Percentiles rank a stretch among this genome's conserved stretches.
Conservation (phyloP, 2,113 vertebrate genomes). For the Sphaerodactylus townsendi region DNA sequence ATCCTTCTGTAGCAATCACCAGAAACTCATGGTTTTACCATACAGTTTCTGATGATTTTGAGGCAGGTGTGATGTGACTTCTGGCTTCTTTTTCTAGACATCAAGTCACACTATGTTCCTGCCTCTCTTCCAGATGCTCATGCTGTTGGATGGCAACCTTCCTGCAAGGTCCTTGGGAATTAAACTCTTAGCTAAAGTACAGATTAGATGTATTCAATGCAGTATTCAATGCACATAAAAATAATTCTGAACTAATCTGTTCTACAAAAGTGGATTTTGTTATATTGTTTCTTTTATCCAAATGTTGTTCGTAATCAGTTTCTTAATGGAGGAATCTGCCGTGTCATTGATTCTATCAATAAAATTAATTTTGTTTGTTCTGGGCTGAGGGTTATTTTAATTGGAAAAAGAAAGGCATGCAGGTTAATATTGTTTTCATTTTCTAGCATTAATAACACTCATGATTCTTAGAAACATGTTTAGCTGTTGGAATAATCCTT, state of each 20-base stretch:
- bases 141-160: not conserved
- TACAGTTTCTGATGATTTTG: no score
- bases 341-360: not conserved
- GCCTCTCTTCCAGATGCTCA: no score
- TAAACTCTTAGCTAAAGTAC: not conserved
- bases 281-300: not conserved
- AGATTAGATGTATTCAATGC: no score
- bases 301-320: not conserved
- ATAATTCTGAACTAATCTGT: not conserved
- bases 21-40: no score
- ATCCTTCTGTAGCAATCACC: no score
- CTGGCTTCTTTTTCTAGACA: no score
- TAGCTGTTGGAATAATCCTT: not conserved
- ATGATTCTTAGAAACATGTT: not conserved
- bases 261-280: not conserved
- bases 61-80: no score
- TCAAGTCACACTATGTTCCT: no score
- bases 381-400: constrained; percentile 1
- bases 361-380: not conserved
- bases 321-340: not conserved
- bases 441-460: not conserved
- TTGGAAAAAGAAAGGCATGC: not conserved
- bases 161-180: not conserved
- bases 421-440: not conserved
- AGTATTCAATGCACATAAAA: not conserved